phyloP scores from a whole-genome alignment of 2,888 invertebrate genomes.

The Scaptomyza tumidula region DNA sequence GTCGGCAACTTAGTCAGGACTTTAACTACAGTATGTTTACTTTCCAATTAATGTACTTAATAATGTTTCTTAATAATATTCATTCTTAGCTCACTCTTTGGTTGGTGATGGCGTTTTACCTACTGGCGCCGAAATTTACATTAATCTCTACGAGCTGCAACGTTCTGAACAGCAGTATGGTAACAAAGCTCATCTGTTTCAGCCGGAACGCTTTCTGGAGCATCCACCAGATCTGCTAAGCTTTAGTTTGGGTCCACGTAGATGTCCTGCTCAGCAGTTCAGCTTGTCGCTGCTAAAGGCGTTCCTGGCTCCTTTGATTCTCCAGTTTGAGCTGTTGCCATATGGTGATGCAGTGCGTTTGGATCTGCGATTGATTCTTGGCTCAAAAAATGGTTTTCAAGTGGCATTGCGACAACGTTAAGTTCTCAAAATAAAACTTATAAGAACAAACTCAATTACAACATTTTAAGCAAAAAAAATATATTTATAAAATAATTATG shows the following conservation, averaged over 20 bases:
- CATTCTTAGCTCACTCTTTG: slow-evolving; percentile 51
- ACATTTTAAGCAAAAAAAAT: background rate
- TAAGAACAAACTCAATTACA: background rate
- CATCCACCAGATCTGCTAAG: slow-evolving; percentile 34
- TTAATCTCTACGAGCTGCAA: slow-evolving; percentile 61
- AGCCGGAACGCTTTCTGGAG: slow-evolving; percentile 59
- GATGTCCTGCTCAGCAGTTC: slow-evolving; percentile 61
- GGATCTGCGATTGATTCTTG: slow-evolving; percentile 51
- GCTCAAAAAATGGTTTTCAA: slow-evolving; percentile 68
- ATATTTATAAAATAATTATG: too few relatives aligned
- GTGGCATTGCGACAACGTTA: slow-evolving; percentile 53
- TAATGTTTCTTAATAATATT: background rate
- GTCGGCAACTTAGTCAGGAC: slow-evolving; percentile 52
- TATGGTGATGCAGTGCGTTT: slow-evolving; percentile 55
- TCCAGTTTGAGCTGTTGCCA: slow-evolving; percentile 65
- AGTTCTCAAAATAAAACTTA: background rate
- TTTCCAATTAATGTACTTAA: background rate
- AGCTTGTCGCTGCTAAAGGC: slow-evolving; percentile 55
- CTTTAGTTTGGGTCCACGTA: slow-evolving; percentile 67
- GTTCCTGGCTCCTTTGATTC: slow-evolving; percentile 57
- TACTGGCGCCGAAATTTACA: slow-evolving; percentile 61
- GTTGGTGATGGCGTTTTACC: slow-evolving; percentile 63
- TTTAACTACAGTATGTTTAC: slow-evolving; percentile 63
- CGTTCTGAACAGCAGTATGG: slow-evolving; percentile 43
- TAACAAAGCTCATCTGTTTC: slow-evolving; percentile 38